Conservation (phyloP, 2,797 vertebrate genomes). For the Helarctos malayanus region DNA sequence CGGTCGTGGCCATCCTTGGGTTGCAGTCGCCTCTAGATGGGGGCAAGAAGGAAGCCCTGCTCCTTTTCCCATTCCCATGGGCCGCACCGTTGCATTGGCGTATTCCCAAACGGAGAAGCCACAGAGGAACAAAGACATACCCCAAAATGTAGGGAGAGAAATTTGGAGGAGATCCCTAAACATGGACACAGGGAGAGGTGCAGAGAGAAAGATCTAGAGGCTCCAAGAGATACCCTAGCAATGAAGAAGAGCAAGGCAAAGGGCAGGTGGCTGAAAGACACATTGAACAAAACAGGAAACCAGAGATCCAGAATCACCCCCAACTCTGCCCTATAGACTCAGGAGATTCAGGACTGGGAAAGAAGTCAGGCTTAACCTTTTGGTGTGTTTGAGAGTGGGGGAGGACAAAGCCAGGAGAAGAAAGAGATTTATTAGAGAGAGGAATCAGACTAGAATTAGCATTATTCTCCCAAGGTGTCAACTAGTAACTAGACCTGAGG, state of each 20-base stretch:
- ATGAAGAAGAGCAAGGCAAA: neutral
- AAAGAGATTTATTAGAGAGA: neutral
- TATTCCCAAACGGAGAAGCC: neutral
- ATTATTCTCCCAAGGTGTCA: neutral
- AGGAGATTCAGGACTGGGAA: neutral
- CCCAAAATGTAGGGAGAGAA: neutral
- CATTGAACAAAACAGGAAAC: neutral
- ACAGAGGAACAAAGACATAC: neutral
- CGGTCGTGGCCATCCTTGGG: neutral
- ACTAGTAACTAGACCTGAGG: neutral
- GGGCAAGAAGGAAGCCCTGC: neutral
- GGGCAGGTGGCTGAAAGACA: neutral
- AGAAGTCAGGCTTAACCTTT: neutral
- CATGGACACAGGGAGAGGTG: neutral
- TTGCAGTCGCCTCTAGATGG: neutral
- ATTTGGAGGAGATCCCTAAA: slow-evolving; percentile 12
- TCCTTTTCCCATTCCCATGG: neutral
- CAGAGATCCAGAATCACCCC: neutral
- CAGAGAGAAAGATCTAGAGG: neutral
- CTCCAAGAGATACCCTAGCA: neutral
- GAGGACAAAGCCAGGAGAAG: neutral
- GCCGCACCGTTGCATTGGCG: neutral
- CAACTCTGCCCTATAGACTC: neutral
- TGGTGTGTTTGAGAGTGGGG: neutral
- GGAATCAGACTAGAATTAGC: neutral